A percentile compares a stretch with the other conserved stretches of the same genome.
Evolutionary conservation across 2,888 invertebrate genomes (phyloP).

Genomic region (Plutella xylostella): DNA sequence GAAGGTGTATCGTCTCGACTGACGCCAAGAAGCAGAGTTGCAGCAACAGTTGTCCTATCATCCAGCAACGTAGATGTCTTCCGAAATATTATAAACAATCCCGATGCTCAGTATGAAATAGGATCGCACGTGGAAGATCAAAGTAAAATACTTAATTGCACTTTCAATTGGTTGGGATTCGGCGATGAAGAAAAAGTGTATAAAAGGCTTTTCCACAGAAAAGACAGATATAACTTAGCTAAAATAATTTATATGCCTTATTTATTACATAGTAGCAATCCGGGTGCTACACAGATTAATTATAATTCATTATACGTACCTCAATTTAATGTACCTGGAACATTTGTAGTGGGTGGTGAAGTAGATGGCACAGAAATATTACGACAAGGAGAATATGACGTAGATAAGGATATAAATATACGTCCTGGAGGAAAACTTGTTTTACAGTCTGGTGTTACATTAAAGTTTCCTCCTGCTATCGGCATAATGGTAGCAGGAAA

Average conservation of each 20-base stretch:
- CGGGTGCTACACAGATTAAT: slow-evolving; percentile 86
- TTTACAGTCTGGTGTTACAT: slow-evolving; percentile 87
- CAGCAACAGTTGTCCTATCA: slow-evolving; percentile 92
- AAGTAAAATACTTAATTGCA: slow-evolving; percentile 92
- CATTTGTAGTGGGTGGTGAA: slow-evolving; percentile 87
- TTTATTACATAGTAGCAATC: slow-evolving; percentile 88
- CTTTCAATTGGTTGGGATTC: slow-evolving; percentile 93
- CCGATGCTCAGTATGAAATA: slow-evolving; percentile 91
- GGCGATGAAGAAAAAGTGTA: slow-evolving; percentile 80
- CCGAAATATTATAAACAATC: slow-evolving; percentile 93
- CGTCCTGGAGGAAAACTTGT: slow-evolving; percentile 92
- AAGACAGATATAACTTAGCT: slow-evolving; percentile 95
- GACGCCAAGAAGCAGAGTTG: slow-evolving; percentile 90
- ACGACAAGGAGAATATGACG: slow-evolving; percentile 87
- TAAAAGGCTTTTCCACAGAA: slow-evolving; percentile 82
- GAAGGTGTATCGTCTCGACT: slow-evolving; percentile 76
- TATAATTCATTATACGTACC: slow-evolving; percentile 82
- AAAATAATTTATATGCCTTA: slow-evolving; percentile 93
- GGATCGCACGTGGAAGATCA: slow-evolving; percentile 96
- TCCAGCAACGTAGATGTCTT: slow-evolving; percentile 91
- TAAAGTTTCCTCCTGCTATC: slow-evolving; percentile 91
- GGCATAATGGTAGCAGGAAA: slow-evolving; percentile 97
- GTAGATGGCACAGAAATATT: slow-evolving; percentile 91
- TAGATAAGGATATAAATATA: slow-evolving; percentile 94
- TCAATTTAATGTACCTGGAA: slow-evolving; percentile 77